Conservation (phyloP, 2,113 vertebrate genomes). For the Laticauda colubrina region DNA sequence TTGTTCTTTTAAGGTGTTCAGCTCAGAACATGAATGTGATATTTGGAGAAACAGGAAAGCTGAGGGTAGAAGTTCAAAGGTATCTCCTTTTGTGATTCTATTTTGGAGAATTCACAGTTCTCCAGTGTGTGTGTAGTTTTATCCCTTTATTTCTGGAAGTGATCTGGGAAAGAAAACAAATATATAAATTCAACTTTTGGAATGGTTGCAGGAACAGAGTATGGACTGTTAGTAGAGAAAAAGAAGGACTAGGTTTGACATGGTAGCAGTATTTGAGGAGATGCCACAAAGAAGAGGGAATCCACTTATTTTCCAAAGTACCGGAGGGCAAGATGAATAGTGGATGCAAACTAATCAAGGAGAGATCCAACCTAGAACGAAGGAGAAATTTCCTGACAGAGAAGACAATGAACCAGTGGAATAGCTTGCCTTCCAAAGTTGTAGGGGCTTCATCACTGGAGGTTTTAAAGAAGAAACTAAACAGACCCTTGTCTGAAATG, state of each 20-base stretch:
- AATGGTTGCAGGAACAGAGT: neutral
- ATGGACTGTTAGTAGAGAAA: neutral
- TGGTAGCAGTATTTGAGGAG: neutral
- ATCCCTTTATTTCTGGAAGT: neutral
- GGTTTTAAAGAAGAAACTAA: neutral
- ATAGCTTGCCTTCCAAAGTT: neutral
- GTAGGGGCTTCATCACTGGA: neutral
- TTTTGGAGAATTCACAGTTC: neutral
- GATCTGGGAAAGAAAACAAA: neutral
- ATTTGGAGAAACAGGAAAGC: constrained; percentile 21
- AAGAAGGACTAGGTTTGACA: neutral
- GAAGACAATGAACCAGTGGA: neutral
- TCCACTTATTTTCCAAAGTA: neutral
- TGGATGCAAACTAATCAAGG: neutral
- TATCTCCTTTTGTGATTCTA: neutral
- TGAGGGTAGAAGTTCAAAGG: neutral
- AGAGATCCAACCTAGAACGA: neutral
- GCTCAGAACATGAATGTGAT: neutral
- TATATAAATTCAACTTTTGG: neutral
- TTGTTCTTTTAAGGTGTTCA: neutral
- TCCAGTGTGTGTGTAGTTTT: neutral
- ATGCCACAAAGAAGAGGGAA: neutral
- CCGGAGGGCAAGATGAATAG: neutral
- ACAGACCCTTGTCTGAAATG: neutral
- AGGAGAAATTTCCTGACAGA: neutral